Base-by-base conservation (phyloP, 1,140 invertebrate genomes). In the Drosophila insularis region DNA sequence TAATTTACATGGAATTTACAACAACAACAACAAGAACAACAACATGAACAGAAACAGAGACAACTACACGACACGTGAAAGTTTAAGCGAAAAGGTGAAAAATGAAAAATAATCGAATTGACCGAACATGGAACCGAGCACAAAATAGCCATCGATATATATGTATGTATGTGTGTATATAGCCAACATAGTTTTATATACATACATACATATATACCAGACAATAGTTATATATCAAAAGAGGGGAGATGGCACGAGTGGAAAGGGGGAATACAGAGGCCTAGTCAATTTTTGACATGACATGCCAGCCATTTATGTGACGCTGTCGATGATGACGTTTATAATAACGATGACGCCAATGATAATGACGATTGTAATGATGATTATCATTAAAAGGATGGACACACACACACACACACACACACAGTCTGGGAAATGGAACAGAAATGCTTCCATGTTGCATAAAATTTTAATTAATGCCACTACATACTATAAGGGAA, bases 1-100 rank as follows among this genome's bases (percentile, higher is more conserved):
- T 89, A 89, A 89, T 89, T 89, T 89, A 89, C 84, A 89, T 89
- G 84, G 84, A 89, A 89, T 89, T 84, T 84, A 82, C 84, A 89
- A 80, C 77, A 89, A 78, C 71, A 81, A 78, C 32, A 71, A 46
- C n/a, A 68, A 8, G 54, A 54, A 6, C 40, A 74, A 46, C 64
- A 77, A 63, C 40, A 46, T 6, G 40, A 14, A 43, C 40, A 37
- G 3, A 63, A 65, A 39, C 62, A 63, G 35, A 54, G 66, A 53
- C 68, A 71, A 64, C 71, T 66, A 58, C 59, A 64, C 71, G 75
- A 77, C 75, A 89, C 69, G 84, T 84, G 81, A 89, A 89, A 87
- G 84, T 87, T 87, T 87, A 87, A 87, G 63, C 80, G 84, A 72
- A 89, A 89, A 75, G 81, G 78, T 86, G 80, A 79, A 82, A 82